Percentiles rank a stretch among this genome's conserved stretches.
Evolutionary conservation across 2,797 vertebrate species (phyloP).

Genomic region (Urosaurus nigricauda): DNA sequence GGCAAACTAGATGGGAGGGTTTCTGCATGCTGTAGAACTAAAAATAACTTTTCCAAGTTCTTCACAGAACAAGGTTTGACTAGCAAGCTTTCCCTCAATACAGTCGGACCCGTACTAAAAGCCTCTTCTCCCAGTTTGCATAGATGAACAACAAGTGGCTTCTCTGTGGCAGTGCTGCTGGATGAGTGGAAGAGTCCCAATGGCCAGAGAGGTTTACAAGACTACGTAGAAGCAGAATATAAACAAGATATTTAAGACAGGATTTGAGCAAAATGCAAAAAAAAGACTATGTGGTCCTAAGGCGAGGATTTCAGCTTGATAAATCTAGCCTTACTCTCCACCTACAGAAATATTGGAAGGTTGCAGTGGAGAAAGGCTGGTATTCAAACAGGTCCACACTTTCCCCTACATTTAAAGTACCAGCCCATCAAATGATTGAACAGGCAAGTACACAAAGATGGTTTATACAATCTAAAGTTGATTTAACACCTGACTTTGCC

Average conservation of each 20-base stretch:
- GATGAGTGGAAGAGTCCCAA: not conserved
- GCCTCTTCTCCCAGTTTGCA: not conserved
- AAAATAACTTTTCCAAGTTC: too few relatives aligned
- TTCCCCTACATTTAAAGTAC: not conserved
- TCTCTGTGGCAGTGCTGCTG: not conserved
- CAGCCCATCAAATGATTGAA: conserved; percentile 35
- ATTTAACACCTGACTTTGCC: conserved; percentile 46
- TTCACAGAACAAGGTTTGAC: not conserved
- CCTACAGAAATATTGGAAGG: not conserved
- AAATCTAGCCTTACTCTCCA: not conserved
- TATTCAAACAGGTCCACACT: not conserved
- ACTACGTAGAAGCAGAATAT: not conserved
- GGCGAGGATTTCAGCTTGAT: not conserved
- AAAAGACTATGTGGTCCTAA: not conserved
- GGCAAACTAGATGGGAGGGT: not conserved
- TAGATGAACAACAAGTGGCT: not conserved
- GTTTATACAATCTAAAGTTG: conserved; percentile 47
- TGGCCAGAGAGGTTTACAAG: not conserved
- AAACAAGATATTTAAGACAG: not conserved
- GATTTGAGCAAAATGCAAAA: not conserved
- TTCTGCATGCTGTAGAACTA: too few relatives aligned
- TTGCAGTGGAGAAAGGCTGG: too few relatives aligned
- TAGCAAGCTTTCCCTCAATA: not conserved
- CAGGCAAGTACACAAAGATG: not conserved
- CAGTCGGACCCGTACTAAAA: not conserved